Evolutionary conservation across 1,140 invertebrate genomes (phyloP).

Genomic region (Tenebrio molitor): DNA sequence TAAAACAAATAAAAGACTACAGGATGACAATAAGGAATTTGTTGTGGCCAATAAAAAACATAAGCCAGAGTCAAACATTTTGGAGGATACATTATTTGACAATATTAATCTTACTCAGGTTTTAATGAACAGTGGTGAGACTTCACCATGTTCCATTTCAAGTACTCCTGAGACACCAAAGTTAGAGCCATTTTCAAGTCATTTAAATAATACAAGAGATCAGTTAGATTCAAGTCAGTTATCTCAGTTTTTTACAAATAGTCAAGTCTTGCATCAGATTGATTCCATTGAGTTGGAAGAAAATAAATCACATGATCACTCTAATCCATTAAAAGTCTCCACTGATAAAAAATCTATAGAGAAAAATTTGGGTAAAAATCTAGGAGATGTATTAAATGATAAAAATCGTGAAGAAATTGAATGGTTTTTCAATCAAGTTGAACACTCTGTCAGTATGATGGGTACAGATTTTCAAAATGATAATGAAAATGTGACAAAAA

Average conservation of each 20-base stretch:
- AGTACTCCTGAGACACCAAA: background rate
- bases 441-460: slow-evolving; percentile 60
- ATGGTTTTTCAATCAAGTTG: slow-evolving; percentile 59
- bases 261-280: background rate
- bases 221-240: background rate
- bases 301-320: background rate
- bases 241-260: slow-evolving; percentile 20
- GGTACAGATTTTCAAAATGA: slow-evolving; percentile 49
- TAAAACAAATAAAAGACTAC: background rate
- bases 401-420: slow-evolving; percentile 55
- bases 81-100: slow-evolving; percentile 9
- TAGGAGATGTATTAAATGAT: slow-evolving; percentile 11
- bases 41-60: background rate
- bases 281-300: background rate
- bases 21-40: background rate
- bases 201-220: slow-evolving; percentile 4
- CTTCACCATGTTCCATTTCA: background rate
- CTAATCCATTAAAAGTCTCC: background rate
- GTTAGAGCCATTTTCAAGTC: slow-evolving; percentile 15
- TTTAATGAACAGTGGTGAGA: background rate
- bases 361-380: too few relatives aligned
- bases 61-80: background rate
- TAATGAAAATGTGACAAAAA: slow-evolving; percentile 49
- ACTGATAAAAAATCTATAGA: too few relatives aligned
- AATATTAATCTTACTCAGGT: background rate